Evolutionary conservation across 2,797 vertebrate genomes (phyloP).

Genomic region (Etheostoma perlongum): DNA sequence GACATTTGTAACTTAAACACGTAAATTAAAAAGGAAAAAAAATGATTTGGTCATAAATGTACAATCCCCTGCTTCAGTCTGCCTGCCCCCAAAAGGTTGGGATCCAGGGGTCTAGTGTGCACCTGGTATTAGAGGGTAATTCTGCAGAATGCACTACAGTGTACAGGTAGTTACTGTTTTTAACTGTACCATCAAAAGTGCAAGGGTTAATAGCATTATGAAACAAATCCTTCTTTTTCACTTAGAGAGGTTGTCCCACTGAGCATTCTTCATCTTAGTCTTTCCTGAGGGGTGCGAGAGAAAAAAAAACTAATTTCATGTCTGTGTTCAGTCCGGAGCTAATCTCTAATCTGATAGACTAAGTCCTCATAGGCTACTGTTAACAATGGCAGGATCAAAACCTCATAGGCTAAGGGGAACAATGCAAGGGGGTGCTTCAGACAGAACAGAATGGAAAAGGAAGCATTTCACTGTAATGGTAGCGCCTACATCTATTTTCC

Average conservation of each 20-base stretch:
- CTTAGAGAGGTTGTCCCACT: constrained; percentile 55
- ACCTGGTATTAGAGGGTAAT: neutral
- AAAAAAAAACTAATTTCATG: constrained; percentile 65
- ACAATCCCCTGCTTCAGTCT: neutral
- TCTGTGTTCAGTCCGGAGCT: constrained; percentile 52
- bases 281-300: constrained; percentile 48
- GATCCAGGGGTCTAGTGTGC: neutral
- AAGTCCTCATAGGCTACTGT: constrained; percentile 57
- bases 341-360: constrained; percentile 70
- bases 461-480: constrained; percentile 68
- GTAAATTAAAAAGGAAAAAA: neutral
- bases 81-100: neutral
- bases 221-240: constrained; percentile 68
- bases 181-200: constrained; percentile 22
- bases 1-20: neutral
- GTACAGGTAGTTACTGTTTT: neutral
- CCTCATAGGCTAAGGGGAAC: constrained; percentile 60
- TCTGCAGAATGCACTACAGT: constrained; percentile 10
- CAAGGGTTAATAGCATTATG: constrained; percentile 65
- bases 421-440: constrained; percentile 49
- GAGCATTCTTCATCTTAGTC: constrained; percentile 49
- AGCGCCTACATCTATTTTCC: constrained; percentile 52
- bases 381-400: constrained; percentile 70
- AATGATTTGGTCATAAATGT: neutral
- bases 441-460: constrained; percentile 49